A percentile compares a stretch with the other conserved stretches of the same genome.
Conservation (phyloP, 2,797 vertebrate genomes). For the Mormyrops attenuatus region DNA sequence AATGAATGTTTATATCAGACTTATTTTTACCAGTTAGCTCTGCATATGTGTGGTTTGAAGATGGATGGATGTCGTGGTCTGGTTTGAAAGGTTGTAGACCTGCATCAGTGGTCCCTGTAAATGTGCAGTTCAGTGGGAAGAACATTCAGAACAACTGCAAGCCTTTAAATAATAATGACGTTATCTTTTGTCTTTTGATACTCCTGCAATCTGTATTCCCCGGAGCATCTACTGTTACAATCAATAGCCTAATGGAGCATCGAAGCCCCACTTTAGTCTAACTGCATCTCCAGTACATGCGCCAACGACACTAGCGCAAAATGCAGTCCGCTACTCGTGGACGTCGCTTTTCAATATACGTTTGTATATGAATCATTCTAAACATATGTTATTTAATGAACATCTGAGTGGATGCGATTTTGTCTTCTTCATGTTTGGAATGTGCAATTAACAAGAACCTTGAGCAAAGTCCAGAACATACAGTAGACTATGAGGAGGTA, state of each 20-base stretch:
- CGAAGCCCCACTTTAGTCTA: background rate
- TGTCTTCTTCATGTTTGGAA: background rate
- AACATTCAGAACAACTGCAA: background rate
- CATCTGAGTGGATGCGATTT: background rate
- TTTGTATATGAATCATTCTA: background rate
- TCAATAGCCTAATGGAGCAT: slow-evolving; percentile 43
- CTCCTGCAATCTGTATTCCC: slow-evolving; percentile 19
- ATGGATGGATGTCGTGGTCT: background rate
- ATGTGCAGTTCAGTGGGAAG: background rate
- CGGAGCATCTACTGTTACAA: slow-evolving; percentile 38
- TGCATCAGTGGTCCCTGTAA: background rate
- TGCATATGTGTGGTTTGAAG: background rate
- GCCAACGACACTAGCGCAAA: background rate
- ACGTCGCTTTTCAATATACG: background rate
- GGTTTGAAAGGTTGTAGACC: background rate
- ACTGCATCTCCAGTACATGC: background rate
- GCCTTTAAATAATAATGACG: slow-evolving; percentile 16
- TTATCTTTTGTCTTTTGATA: slow-evolving; percentile 2
- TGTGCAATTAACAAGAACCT: background rate
- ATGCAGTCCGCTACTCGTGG: background rate
- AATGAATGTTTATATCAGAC: background rate
- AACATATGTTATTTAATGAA: background rate
- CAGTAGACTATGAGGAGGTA: background rate
- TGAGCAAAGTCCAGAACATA: background rate
- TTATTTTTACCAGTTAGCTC: background rate